Percentiles rank a stretch among this genome's conserved stretches.
Conservation (phyloP, 2,113 vertebrate species). For the Asarcornis scutulata region DNA sequence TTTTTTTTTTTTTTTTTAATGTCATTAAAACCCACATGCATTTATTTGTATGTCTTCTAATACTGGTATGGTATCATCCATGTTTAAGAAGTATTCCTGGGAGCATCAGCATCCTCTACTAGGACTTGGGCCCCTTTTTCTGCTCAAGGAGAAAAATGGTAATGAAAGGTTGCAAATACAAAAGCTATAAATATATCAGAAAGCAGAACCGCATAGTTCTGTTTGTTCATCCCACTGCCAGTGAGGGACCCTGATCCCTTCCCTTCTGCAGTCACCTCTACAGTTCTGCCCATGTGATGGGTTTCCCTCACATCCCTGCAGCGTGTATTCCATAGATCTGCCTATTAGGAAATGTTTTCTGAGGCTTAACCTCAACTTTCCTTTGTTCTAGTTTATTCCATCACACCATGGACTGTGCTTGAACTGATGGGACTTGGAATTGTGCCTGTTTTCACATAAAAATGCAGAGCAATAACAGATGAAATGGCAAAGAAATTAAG, state of each 20-base stretch:
- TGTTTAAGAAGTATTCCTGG: background rate
- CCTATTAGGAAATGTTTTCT: background rate
- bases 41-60: background rate
- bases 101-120: background rate
- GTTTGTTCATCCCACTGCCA: background rate
- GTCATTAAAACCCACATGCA: background rate
- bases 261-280: background rate
- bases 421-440: background rate
- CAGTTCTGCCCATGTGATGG: background rate
- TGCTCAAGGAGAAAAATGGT: background rate
- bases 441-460: background rate
- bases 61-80: background rate
- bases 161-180: background rate
- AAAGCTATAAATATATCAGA: background rate
- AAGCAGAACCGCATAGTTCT: background rate
- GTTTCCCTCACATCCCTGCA: background rate
- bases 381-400: background rate
- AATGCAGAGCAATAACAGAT: background rate
- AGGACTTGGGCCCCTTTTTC: background rate
- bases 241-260: background rate
- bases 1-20: background rate
- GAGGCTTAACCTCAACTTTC: conserved; percentile 1
- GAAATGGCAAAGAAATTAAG: background rate
- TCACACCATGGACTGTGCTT: background rate
- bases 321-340: background rate